Evolutionary conservation across 2,797 vertebrate genomes (phyloP).

Genomic region (Perdix hodgsoniae): DNA sequence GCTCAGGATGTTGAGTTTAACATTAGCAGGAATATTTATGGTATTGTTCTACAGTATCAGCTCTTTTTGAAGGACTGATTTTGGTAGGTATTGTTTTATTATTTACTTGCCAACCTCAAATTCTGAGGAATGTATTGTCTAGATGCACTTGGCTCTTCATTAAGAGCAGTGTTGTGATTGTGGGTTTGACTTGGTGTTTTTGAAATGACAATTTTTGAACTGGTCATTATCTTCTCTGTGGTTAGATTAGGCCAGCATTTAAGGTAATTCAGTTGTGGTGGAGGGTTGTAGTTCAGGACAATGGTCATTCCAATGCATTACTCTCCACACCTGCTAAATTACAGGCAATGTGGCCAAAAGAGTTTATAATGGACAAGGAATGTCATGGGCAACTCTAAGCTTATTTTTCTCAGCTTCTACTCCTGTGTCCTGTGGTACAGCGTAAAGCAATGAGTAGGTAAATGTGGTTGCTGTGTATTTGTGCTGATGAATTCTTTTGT

Average conservation of each 20-base stretch:
- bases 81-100: neutral
- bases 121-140: neutral
- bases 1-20: neutral
- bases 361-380: neutral
- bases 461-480: neutral
- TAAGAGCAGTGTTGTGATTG: rapidly evolving
- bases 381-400: rapidly evolving
- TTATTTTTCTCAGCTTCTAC: neutral
- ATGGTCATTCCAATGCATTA: neutral
- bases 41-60: rapidly evolving
- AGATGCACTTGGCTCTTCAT: neutral
- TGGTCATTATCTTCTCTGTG: neutral
- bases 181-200: neutral
- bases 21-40: neutral
- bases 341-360: neutral
- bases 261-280: neutral
- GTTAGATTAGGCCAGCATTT: neutral
- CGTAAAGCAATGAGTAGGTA: neutral
- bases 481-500: neutral
- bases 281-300: neutral
- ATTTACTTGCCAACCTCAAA: neutral
- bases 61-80: neutral
- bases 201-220: neutral
- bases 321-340: neutral
- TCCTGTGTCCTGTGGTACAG: neutral